Percentiles rank a stretch among this genome's conserved stretches.
These are phyloP conservation scores for Periparus ater DNA, from an alignment of 2,797 vertebrate species.

Conservation along the genomic window DNA sequence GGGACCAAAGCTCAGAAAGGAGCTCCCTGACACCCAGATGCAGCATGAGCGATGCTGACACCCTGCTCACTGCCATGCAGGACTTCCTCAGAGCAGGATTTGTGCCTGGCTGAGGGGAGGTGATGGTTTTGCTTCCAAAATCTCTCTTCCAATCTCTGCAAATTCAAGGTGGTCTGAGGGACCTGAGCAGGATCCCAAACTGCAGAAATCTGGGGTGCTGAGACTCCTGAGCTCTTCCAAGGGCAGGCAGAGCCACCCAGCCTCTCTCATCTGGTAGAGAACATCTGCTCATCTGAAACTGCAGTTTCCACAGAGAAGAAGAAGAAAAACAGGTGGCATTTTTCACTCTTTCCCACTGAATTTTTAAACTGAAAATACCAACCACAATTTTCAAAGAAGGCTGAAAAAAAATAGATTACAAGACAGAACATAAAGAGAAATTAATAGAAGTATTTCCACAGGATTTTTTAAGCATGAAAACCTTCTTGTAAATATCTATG, in stretches of 20 bases:
- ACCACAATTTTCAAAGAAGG: neutral
- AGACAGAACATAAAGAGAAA: neutral
- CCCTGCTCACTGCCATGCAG: neutral
- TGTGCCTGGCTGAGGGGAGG: neutral
- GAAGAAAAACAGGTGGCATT: neutral
- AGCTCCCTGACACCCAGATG: neutral
- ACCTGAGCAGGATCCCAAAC: neutral
- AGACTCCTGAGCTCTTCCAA: neutral
- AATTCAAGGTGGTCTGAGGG: rapidly evolving
- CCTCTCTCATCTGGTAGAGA: neutral
- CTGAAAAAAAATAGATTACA: neutral
- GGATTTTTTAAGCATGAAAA: neutral
- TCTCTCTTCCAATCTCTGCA: neutral
- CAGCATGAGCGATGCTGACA: rapidly evolving
- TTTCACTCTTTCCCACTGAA: neutral
- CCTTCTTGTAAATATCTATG: neutral
- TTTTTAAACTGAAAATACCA: neutral
- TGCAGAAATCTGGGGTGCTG: no score
- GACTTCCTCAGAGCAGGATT: neutral
- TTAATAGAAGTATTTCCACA: neutral
- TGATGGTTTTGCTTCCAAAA: neutral
- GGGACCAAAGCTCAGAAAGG: neutral
- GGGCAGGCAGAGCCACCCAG: neutral
- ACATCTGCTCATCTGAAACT: neutral
- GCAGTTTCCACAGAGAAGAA: neutral